phyloP scores from a whole-genome alignment of 1,140 invertebrate genomes.

The Oryzaephilus surinamensis region DNA sequence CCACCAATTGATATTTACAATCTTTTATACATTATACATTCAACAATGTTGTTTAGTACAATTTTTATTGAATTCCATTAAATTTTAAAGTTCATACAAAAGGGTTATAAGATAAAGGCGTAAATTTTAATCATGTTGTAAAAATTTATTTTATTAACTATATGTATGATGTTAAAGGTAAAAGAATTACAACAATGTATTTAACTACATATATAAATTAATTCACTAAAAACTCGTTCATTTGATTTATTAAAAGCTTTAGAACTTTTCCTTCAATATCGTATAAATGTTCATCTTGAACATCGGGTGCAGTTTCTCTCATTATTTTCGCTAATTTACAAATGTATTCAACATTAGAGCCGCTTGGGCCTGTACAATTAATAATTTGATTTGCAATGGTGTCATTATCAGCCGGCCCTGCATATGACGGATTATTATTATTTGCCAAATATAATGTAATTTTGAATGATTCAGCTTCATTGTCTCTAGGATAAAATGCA shows the following conservation, averaged over 20 bases:
- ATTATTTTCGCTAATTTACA: constrained; percentile 74
- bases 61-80: no score
- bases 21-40: no score
- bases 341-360: constrained; percentile 79
- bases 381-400: constrained; percentile 72
- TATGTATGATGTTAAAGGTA: no score
- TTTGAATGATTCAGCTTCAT: constrained; percentile 44
- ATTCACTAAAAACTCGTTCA: constrained; percentile 10
- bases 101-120: no score
- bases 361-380: constrained; percentile 65
- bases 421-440: constrained; percentile 66
- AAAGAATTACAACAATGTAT: no score
- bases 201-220: constrained; percentile 10
- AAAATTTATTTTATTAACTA: no score
- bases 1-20: no score
- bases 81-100: no score
- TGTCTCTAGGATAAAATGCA: constrained; percentile 55
- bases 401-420: constrained; percentile 59
- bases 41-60: no score
- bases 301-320: constrained; percentile 57
- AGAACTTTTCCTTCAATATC: constrained; percentile 50
- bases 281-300: constrained; percentile 65
- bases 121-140: no score
- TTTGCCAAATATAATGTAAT: constrained; percentile 78
- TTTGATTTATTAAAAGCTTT: constrained; percentile 12